phyloP scores from a whole-genome alignment of 2,113 vertebrate genomes.

The Ovibos moschatus region DNA sequence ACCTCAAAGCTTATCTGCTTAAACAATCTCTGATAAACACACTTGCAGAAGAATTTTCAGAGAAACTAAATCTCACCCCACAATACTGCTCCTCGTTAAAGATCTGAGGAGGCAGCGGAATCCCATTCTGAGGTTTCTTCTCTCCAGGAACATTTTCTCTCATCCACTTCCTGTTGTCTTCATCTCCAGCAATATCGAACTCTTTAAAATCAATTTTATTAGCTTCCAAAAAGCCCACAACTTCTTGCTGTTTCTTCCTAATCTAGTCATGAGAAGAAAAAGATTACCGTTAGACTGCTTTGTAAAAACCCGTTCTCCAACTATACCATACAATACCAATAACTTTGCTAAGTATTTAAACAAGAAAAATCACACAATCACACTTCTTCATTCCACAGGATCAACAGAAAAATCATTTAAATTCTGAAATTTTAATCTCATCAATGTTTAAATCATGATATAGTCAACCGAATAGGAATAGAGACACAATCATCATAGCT shows the following conservation, averaged over 20 bases:
- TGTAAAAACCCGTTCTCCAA: background rate
- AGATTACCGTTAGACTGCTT: background rate
- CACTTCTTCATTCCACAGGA: background rate
- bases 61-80: slow-evolving; percentile 86
- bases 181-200: slow-evolving; percentile 95
- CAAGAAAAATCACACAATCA: background rate
- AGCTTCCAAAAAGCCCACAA: slow-evolving; percentile 95
- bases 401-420: background rate
- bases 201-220: slow-evolving; percentile 95
- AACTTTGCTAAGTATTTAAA: background rate
- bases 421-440: background rate
- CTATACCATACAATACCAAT: background rate
- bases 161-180: slow-evolving; percentile 98
- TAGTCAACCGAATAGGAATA: background rate
- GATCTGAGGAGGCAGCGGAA: slow-evolving; percentile 97
- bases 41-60: background rate
- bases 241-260: slow-evolving; percentile 99
- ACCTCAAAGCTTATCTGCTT: background rate
- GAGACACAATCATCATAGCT: background rate
- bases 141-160: slow-evolving; percentile 95
- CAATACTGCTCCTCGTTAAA: slow-evolving; percentile 97
- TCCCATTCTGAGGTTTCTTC: slow-evolving; percentile 95
- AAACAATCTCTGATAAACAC: background rate
- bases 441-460: background rate
- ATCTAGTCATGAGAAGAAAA: slow-evolving; percentile 83